Evolutionary conservation across 2,113 vertebrate species (phyloP).

Genomic region (Herpetotheres cachinnans): DNA sequence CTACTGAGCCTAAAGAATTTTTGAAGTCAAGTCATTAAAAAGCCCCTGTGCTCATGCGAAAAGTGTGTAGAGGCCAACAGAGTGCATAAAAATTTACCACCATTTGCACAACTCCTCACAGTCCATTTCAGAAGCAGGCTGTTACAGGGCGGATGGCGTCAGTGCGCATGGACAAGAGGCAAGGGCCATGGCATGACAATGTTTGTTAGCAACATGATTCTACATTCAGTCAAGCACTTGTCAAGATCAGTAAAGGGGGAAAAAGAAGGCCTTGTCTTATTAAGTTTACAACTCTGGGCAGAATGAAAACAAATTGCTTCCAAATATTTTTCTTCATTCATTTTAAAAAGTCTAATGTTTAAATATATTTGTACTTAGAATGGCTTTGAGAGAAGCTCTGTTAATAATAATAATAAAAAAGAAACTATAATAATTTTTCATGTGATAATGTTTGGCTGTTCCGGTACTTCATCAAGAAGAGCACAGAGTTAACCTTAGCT

Average conservation of each 20-base stretch:
- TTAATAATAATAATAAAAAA: not conserved
- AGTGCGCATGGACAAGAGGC: rapidly evolving
- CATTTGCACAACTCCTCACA: not conserved
- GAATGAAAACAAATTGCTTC: not conserved
- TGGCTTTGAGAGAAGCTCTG: not conserved
- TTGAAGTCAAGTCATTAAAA: not conserved
- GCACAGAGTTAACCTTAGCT: not conserved
- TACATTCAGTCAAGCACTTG: not conserved
- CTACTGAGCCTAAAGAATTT: not conserved
- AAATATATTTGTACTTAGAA: not conserved
- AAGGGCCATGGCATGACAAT: not conserved
- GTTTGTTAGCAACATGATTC: not conserved
- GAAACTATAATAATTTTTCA: not conserved
- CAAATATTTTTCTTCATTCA: not conserved
- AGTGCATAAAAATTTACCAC: not conserved
- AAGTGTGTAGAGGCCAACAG: not conserved
- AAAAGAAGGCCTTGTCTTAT: not conserved
- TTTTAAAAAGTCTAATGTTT: not conserved
- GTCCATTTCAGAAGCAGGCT: not conserved
- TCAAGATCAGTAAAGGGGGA: not conserved
- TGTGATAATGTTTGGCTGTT: not conserved
- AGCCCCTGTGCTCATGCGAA: not conserved
- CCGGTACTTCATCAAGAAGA: not conserved
- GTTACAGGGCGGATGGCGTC: not conserved
- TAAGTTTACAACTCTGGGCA: not conserved